A percentile compares a stretch with the other conserved stretches of the same genome.
These are phyloP conservation scores for Darevskia nairensis DNA, from an alignment of 2,797 vertebrate genomes.

Conservation along the genomic window DNA sequence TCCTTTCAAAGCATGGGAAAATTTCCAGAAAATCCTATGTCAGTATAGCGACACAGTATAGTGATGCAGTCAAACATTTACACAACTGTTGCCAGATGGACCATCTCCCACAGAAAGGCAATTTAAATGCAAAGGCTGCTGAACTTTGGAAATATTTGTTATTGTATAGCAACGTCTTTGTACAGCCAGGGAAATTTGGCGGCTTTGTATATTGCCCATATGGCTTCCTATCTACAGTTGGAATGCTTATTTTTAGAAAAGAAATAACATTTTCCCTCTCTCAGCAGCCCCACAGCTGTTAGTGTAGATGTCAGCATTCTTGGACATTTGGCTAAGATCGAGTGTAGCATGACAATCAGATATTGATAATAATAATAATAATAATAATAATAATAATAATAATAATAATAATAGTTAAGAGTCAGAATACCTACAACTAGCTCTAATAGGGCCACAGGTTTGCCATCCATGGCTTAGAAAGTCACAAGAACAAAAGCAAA, in stretches of 20 bases:
- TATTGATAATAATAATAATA: background rate
- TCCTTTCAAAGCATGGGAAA: background rate
- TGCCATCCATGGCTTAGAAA: too few relatives aligned
- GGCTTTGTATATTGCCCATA: background rate
- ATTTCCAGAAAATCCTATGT: background rate
- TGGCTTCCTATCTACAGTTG: conserved; percentile 12
- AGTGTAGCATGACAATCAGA: background rate
- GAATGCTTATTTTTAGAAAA: conserved; percentile 32
- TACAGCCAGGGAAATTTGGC: background rate
- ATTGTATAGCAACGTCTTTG: background rate
- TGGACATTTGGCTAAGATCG: too few relatives aligned
- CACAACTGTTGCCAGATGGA: background rate
- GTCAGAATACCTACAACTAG: background rate
- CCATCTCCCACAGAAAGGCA: background rate
- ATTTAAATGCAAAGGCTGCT: conserved; percentile 1
- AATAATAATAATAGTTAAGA: background rate
- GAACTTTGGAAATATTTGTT: background rate
- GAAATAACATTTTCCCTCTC: background rate
- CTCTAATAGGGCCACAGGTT: too few relatives aligned
- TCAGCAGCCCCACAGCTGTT: background rate
- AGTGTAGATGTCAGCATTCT: background rate
- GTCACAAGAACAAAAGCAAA: too few relatives aligned
- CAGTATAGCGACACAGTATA: background rate
- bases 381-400: background rate
- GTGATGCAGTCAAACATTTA: background rate